Percentiles rank a stretch among this genome's conserved stretches.
Evolutionary conservation across 1,140 invertebrate genomes (phyloP).

Genomic region (Bombus haemorrhoidalis): DNA sequence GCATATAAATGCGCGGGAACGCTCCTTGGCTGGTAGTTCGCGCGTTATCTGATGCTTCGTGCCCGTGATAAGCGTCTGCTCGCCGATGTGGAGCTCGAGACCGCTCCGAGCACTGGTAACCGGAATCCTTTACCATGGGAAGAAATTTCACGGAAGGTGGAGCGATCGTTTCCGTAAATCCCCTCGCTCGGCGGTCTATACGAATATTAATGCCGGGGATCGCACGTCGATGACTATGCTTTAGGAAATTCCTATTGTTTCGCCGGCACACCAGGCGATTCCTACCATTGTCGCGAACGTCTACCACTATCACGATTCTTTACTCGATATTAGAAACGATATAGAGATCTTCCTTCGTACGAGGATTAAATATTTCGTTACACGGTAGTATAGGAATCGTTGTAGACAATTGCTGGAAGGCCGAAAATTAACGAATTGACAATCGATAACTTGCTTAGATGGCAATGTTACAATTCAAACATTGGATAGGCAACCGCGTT

Average conservation of each 20-base stretch:
- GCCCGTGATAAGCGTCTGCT: slow-evolving; percentile 40
- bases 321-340: too few relatives aligned
- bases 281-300: background rate
- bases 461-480: too few relatives aligned
- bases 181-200: background rate
- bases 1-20: slow-evolving; percentile 37
- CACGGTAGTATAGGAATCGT: rapidly evolving
- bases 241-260: background rate
- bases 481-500: too few relatives aligned
- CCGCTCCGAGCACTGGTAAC: slow-evolving; percentile 2
- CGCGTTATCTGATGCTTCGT: slow-evolving; percentile 49
- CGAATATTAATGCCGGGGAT: slow-evolving; percentile 5
- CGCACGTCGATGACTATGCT: background rate
- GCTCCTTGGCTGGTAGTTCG: slow-evolving; percentile 5
- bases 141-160: slow-evolving; percentile 23
- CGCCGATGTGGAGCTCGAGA: background rate
- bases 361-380: rapidly evolving
- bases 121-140: slow-evolving; percentile 11
- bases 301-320: too few relatives aligned
- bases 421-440: background rate
- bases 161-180: background rate
- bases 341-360: too few relatives aligned
- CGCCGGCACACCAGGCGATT: background rate
- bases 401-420: too few relatives aligned
- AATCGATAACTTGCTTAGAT: background rate